Evolutionary conservation across 1,140 invertebrate species (phyloP).

Genomic region (Neodiprion pinetum): DNA sequence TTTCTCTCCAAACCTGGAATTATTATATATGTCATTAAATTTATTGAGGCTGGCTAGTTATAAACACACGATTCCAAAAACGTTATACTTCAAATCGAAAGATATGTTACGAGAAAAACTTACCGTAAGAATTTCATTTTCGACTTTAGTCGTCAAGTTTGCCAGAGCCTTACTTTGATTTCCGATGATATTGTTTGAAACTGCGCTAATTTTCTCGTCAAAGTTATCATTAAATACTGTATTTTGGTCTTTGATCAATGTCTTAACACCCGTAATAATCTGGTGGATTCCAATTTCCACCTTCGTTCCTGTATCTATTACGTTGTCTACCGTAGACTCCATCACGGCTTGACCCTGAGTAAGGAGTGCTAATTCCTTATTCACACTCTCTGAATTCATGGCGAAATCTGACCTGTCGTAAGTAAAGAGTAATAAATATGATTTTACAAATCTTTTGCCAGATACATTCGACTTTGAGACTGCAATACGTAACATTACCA

Average conservation of each 20-base stretch:
- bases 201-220: slow-evolving; percentile 72
- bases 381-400: slow-evolving; percentile 55
- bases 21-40: slow-evolving; percentile 2
- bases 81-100: not conserved
- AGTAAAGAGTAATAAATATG: slow-evolving; percentile 10
- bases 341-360: slow-evolving; percentile 81
- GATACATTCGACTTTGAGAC: too few species aligned
- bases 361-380: slow-evolving; percentile 62
- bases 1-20: slow-evolving; percentile 79
- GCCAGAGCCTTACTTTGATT: slow-evolving; percentile 76
- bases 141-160: slow-evolving; percentile 80
- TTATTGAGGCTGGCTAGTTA: not conserved
- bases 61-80: not conserved
- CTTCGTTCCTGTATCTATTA: slow-evolving; percentile 82
- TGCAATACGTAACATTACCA: not conserved
- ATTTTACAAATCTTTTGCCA: too few species aligned
- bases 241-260: slow-evolving; percentile 72
- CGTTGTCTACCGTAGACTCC: slow-evolving; percentile 83
- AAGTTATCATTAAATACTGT: slow-evolving; percentile 74
- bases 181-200: slow-evolving; percentile 74
- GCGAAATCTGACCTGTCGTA: slow-evolving; percentile 45
- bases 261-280: slow-evolving; percentile 80
- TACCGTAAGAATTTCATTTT: slow-evolving; percentile 80
- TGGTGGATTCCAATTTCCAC: slow-evolving; percentile 87
- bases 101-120: slow-evolving; percentile 40